A percentile compares a stretch with the other conserved stretches of the same genome.
Evolutionary conservation across 1,140 invertebrate species (phyloP).

Genomic region (Glomeris maerens): DNA sequence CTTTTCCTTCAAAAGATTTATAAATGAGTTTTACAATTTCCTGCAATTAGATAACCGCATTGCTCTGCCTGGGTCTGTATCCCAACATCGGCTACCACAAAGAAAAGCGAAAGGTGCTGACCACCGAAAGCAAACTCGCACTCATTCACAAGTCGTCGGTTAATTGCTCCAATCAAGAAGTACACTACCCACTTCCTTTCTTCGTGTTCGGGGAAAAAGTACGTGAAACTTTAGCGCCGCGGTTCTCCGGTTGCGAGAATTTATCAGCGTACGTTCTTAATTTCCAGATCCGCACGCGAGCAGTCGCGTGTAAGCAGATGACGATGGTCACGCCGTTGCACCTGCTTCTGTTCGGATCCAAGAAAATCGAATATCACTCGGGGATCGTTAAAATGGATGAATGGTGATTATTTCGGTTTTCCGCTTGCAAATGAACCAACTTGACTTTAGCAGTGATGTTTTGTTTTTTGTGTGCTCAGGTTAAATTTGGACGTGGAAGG

Average conservation of each 20-base stretch:
- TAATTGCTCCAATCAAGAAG: conserved; percentile 72
- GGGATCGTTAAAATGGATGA: conserved; percentile 62
- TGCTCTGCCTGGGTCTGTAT: conserved; percentile 81
- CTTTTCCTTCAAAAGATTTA: neutral
- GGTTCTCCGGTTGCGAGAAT: neutral
- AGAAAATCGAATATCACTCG: conserved; percentile 53
- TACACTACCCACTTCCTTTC: conserved; percentile 81
- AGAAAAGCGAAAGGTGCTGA: conserved; percentile 88
- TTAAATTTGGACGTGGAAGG: conserved; percentile 77
- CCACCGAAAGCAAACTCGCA: conserved; percentile 84
- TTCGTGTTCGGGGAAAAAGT: conserved; percentile 97
- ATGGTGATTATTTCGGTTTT: conserved; percentile 37
- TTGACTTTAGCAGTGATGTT: neutral
- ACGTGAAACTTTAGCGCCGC: conserved; percentile 10
- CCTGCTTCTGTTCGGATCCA: conserved; percentile 73
- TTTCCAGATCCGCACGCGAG: conserved; percentile 67
- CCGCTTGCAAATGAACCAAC: neutral
- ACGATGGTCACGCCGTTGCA: conserved; percentile 93
- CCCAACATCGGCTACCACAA: conserved; percentile 94
- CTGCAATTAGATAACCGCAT: conserved; percentile 47
- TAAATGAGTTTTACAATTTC: conserved; percentile 3
- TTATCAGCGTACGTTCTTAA: conserved; percentile 8
- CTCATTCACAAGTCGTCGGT: conserved; percentile 94
- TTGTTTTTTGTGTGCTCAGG: conserved; percentile 32
- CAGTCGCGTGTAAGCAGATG: conserved; percentile 94